Percentiles rank a stretch among this genome's conserved stretches.
These are phyloP conservation scores for Haliclona indistincta DNA, from an alignment of 37 sponge, comb jelly and placozoan species.

Conservation along the genomic window DNA sequence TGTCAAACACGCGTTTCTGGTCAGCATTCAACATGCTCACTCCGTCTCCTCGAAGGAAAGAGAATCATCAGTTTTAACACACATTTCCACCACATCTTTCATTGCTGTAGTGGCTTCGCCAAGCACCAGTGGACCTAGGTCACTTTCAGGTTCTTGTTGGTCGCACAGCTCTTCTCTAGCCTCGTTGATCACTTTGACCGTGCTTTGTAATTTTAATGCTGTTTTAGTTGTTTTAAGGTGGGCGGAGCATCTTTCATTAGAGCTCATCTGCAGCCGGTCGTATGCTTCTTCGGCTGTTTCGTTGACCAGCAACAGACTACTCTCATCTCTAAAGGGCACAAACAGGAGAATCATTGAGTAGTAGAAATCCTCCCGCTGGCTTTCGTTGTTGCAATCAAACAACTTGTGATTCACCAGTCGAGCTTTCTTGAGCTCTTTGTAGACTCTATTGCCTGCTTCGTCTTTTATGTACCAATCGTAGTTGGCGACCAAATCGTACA, in stretches of 20 bases:
- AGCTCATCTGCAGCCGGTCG: neutral
- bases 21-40: slow-evolving; percentile 21
- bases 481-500: slow-evolving; percentile 21
- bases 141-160: neutral
- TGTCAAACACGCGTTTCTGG: slow-evolving; percentile 10
- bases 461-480: neutral
- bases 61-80: neutral
- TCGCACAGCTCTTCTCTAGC: slow-evolving; percentile 1
- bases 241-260: neutral
- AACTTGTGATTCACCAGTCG: slow-evolving; percentile 27
- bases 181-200: slow-evolving; percentile 13
- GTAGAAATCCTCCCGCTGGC: slow-evolving; percentile 39
- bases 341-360: slow-evolving; percentile 45
- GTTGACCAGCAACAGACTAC: neutral
- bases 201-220: slow-evolving; percentile 7
- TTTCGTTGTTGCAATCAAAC: slow-evolving; percentile 18
- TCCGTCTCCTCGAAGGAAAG: slow-evolving; percentile 1
- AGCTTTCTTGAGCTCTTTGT: slow-evolving; percentile 15
- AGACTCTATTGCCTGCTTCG: neutral
- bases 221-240: slow-evolving; percentile 6
- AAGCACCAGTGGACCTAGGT: neutral
- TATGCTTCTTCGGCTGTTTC: slow-evolving; percentile 27
- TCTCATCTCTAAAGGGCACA: slow-evolving; percentile 32
- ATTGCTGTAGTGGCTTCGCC: slow-evolving; percentile 33
- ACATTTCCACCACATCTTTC: slow-evolving; percentile 15